A percentile compares a stretch with the other conserved stretches of the same genome.
Conservation (phyloP, 2,113 vertebrate species). For the Carassius gibelio region DNA sequence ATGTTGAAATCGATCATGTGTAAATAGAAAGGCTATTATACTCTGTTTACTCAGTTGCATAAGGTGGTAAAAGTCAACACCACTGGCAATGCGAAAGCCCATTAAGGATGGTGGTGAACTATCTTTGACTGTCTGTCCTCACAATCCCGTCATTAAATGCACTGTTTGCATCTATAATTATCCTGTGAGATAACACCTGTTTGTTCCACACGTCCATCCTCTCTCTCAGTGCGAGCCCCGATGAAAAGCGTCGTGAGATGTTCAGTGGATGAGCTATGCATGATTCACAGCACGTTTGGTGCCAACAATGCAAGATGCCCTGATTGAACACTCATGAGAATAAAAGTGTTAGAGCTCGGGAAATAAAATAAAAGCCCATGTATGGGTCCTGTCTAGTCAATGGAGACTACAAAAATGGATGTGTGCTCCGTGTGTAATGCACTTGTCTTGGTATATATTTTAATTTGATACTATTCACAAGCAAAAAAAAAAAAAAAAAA, state of each 20-base stretch:
- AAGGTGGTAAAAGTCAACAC: conserved; percentile 37
- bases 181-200: not conserved
- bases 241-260: not conserved
- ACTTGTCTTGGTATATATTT: not conserved
- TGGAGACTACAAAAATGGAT: not conserved
- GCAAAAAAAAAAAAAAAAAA: not conserved
- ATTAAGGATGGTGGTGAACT: not conserved
- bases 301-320: not conserved
- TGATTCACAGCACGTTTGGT: not conserved
- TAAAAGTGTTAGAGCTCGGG: not conserved
- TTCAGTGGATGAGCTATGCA: not conserved
- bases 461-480: not conserved
- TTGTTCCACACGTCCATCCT: too few relatives aligned
- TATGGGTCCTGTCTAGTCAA: not conserved
- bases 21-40: conserved; percentile 24
- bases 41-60: not conserved
- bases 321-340: not conserved
- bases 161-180: not conserved
- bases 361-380: not conserved
- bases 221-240: too few relatives aligned
- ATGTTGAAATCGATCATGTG: conserved; percentile 18
- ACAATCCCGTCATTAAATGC: not conserved
- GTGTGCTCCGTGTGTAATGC: not conserved
- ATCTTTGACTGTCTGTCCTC: not conserved
- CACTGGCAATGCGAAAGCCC: not conserved